Percentiles rank a stretch among this genome's conserved stretches.
phyloP scores from a whole-genome alignment of 2,797 vertebrate genomes.

The Sebastes steindachneri region DNA sequence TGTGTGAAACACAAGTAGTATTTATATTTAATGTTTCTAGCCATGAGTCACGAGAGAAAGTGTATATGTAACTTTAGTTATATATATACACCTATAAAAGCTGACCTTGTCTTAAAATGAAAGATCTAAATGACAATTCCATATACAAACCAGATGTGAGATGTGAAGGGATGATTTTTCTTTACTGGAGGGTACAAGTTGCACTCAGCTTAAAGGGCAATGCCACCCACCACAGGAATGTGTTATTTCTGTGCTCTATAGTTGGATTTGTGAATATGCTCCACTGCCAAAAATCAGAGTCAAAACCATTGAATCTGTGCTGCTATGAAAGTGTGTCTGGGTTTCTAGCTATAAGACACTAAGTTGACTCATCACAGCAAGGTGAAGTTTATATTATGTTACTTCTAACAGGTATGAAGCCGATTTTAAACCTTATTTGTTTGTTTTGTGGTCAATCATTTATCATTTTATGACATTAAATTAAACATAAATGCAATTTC shows the following conservation, averaged over 20 bases:
- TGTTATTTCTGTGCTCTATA: slow-evolving; percentile 25
- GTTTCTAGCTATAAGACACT: not conserved
- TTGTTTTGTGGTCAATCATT: not conserved
- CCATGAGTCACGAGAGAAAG: slow-evolving; percentile 51
- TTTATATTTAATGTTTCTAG: slow-evolving; percentile 60
- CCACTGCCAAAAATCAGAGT: slow-evolving; percentile 21
- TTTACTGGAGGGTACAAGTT: slow-evolving; percentile 9
- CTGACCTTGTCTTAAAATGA: slow-evolving; percentile 35
- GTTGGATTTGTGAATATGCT: slow-evolving; percentile 39
- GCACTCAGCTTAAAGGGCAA: slow-evolving; percentile 34
- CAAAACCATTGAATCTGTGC: slow-evolving; percentile 20
- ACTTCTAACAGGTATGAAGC: too few species aligned
- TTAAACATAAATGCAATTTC: too few species aligned
- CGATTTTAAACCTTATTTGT: not conserved
- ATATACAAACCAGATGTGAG: slow-evolving; percentile 49
- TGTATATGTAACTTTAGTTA: slow-evolving; percentile 19
- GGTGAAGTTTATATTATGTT: not conserved
- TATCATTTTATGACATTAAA: not conserved
- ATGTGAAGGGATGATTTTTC: slow-evolving; percentile 29
- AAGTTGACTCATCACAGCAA: not conserved
- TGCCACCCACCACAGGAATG: slow-evolving; percentile 53
- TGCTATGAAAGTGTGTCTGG: not conserved
- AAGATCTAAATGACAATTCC: slow-evolving; percentile 34
- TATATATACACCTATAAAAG: slow-evolving; percentile 10
- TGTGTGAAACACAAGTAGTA: slow-evolving; percentile 40